Conservation (phyloP, 1,140 invertebrate species). For the Pachyrhynchus sulphureomaculatus region DNA sequence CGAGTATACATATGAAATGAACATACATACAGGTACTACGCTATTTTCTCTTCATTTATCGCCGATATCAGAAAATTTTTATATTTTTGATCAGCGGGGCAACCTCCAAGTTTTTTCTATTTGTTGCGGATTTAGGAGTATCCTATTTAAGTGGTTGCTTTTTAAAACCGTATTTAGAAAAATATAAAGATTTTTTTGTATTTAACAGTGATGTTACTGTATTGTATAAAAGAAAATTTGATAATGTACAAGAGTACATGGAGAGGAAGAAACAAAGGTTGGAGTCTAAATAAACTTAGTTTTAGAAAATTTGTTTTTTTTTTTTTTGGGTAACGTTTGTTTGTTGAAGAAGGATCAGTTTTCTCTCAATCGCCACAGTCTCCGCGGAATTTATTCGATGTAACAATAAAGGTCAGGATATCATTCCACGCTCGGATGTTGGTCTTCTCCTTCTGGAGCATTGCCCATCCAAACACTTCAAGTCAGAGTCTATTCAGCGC, state of each 20-base stretch:
- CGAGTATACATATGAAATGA: conserved; percentile 27
- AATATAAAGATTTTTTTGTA: conserved; percentile 44
- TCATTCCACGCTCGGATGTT: too few relatives aligned
- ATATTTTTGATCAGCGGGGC: conserved; percentile 40
- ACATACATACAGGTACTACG: conserved; percentile 13
- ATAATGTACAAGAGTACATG: conserved; percentile 75
- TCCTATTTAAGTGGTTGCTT: neutral
- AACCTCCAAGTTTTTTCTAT: conserved; percentile 36
- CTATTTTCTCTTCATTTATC: conserved; percentile 36
- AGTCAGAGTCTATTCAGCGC: too few relatives aligned
- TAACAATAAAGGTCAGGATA: too few relatives aligned
- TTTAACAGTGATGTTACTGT: conserved; percentile 55
- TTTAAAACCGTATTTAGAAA: conserved; percentile 50
- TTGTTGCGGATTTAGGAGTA: conserved; percentile 40
- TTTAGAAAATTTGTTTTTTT: neutral
- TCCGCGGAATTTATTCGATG: too few relatives aligned
- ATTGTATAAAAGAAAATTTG: conserved; percentile 74
- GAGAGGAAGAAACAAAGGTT: conserved; percentile 68
- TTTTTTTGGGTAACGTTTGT: too few relatives aligned
- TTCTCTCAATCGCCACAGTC: too few relatives aligned
- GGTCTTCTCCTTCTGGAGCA: too few relatives aligned
- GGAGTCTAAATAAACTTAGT: conserved; percentile 42
- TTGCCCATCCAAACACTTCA: too few relatives aligned
- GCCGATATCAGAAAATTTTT: conserved; percentile 51
- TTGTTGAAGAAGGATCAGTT: too few relatives aligned